phyloP scores from a whole-genome alignment of 2,797 vertebrate species.

The Enteromius paludinosus region DNA sequence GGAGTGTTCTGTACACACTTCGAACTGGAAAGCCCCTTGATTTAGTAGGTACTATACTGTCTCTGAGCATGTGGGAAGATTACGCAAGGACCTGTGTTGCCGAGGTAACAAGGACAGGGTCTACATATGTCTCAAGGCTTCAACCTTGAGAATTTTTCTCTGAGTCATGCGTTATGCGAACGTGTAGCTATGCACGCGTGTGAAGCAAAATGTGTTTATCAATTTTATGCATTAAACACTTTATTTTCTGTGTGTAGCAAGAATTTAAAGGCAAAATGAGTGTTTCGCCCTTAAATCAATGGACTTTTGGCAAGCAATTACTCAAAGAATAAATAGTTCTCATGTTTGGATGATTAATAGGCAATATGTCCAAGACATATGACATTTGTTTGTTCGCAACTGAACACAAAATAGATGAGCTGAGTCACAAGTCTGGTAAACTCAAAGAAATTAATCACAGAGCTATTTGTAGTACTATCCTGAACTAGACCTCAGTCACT shows the following conservation, averaged over 20 bases:
- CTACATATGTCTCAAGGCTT: constrained; percentile 74
- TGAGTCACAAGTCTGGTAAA: constrained; percentile 8
- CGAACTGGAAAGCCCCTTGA: constrained; percentile 21
- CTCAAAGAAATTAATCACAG: not conserved
- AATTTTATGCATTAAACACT: not conserved
- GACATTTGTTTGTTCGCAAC: not conserved
- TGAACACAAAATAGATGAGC: not conserved
- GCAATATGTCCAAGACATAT: not conserved
- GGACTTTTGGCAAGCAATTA: not conserved
- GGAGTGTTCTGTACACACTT: not conserved
- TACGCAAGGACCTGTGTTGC: constrained; percentile 77
- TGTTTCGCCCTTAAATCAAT: not conserved
- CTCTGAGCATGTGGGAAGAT: constrained; percentile 77
- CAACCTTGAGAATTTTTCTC: constrained; percentile 72
- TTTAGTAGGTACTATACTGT: constrained; percentile 66
- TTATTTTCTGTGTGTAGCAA: not conserved
- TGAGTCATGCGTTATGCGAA: constrained; percentile 15
- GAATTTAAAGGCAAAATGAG: not conserved
- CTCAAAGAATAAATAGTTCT: not conserved
- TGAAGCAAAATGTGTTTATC: not conserved
- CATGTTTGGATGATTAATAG: not conserved
- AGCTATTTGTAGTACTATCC: not conserved
- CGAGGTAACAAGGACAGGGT: constrained; percentile 79
- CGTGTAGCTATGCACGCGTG: not conserved
- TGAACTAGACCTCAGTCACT: not conserved